A percentile compares a stretch with the other conserved stretches of the same genome.
Conservation (phyloP, 2,113 vertebrate species). For the Sylvia atricapilla region DNA sequence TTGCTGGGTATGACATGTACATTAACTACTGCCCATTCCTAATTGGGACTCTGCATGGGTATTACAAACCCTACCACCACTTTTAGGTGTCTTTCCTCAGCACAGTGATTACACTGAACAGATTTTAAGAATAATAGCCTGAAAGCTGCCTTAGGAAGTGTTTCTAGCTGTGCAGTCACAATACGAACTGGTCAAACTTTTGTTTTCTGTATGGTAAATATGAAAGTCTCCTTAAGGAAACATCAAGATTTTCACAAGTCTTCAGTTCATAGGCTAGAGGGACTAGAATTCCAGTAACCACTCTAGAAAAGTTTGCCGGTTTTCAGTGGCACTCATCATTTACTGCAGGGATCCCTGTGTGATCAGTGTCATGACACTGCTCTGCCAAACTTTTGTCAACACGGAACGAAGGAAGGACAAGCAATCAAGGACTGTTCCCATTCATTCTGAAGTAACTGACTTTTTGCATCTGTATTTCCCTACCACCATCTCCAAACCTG, state of each 20-base stretch:
- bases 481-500: background rate
- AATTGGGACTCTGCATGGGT: background rate
- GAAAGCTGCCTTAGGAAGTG: background rate
- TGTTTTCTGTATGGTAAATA: background rate
- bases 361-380: background rate
- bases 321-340: background rate
- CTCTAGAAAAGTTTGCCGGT: background rate
- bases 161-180: background rate
- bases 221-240: background rate
- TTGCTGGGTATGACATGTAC: background rate
- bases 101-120: background rate
- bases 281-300: background rate
- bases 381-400: background rate
- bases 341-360: background rate
- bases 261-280: background rate
- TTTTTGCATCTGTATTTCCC: background rate
- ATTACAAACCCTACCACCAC: background rate
- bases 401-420: background rate
- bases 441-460: background rate
- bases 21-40: background rate
- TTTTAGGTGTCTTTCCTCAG: background rate
- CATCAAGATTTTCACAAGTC: background rate
- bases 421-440: background rate
- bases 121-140: background rate
- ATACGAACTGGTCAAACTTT: background rate